Base-by-base conservation (phyloP, 30 jellyfish, hydroid and myxozoan species). In the Aurelia sp. region DNA sequence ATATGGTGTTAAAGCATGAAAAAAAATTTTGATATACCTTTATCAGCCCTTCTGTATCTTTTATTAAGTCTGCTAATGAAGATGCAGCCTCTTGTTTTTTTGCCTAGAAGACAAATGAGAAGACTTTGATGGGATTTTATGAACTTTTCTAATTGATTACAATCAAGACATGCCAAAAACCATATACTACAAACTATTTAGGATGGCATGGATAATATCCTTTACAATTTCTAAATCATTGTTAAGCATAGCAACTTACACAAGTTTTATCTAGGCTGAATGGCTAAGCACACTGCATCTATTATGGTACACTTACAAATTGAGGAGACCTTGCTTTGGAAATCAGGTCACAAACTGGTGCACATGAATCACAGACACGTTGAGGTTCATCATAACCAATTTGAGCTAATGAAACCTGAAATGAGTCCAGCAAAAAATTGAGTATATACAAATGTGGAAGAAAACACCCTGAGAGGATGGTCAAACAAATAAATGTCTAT, bases 361-460 rank as follows among this genome's bases (percentile, higher is more conserved):
- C 89, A 78, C 97, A 91, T n/a, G 90, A 66, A 60, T 91, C 96
- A 80, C 97, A 91, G 47, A 91, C 85, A 22, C 92, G 78, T 55
- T 91, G 97, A 12, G 93, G 96, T 41, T 91, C 97, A 70, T 91
- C 97, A 60, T 91, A 91, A 11, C 96, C 96, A 52, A 91, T 84
- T 44, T 91, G 97, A 3, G 96, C 80, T 48, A 91, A 62, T 11
- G 92, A 73, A 8, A 73, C 92, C 97, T 91, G 33, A 15, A 67
- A 69, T 40, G 63, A 79, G 10, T 4, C 10, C 55, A 44, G 51
- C 13, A 44, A 44, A 41, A 41, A 10, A 44, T 7, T 1, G 10
- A 44, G 10, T 44, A 44, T 2, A 37, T 40, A 0, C n/a, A n/a
- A n/a, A n/a, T 40, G 33, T 40, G 51, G 11, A 40, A 40, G 51